phyloP scores from a whole-genome alignment of 1,140 invertebrate genomes.

The Parasteatoda tepidariorum region DNA sequence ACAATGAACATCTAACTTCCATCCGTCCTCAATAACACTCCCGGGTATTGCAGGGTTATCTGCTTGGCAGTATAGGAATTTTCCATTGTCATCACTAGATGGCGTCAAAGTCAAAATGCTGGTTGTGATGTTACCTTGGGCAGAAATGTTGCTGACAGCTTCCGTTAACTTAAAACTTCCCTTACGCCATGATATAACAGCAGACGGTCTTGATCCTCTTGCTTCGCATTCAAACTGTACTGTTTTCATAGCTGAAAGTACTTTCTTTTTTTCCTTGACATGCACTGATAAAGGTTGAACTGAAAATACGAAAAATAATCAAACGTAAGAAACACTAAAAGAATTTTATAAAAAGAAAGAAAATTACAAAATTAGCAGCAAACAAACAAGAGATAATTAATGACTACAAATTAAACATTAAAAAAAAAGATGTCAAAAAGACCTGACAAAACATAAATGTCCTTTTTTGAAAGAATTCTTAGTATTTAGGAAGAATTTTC shows the following conservation, averaged over 20 bases:
- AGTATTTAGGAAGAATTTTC: too few relatives aligned
- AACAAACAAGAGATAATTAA: too few relatives aligned
- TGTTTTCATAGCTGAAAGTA: conserved; percentile 81
- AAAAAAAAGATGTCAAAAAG: too few relatives aligned
- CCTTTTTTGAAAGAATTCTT: too few relatives aligned
- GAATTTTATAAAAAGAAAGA: too few relatives aligned
- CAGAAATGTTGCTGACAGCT: conserved; percentile 30
- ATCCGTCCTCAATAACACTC: conserved; percentile 80
- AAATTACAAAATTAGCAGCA: too few relatives aligned
- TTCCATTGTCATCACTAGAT: conserved; percentile 82
- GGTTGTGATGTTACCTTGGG: conserved; percentile 60
- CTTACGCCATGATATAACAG: conserved; percentile 83
- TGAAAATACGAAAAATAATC: too few relatives aligned
- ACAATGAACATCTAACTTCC: conserved; percentile 89
- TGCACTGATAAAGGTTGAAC: conserved; percentile 84
- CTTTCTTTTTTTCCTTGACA: conserved; percentile 81
- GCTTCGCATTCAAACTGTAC: conserved; percentile 87
- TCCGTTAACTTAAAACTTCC: conserved; percentile 52
- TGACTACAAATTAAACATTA: too few relatives aligned
- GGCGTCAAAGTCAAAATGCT: conserved; percentile 67
- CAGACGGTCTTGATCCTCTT: conserved; percentile 84
- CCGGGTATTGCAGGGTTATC: conserved; percentile 78
- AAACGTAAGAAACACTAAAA: too few relatives aligned
- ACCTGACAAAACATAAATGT: too few relatives aligned
- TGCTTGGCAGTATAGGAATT: conserved; percentile 82